A percentile compares a stretch with the other conserved stretches of the same genome.
Conservation (phyloP, 2,113 vertebrate species). For the Atherinomorus stipes region DNA sequence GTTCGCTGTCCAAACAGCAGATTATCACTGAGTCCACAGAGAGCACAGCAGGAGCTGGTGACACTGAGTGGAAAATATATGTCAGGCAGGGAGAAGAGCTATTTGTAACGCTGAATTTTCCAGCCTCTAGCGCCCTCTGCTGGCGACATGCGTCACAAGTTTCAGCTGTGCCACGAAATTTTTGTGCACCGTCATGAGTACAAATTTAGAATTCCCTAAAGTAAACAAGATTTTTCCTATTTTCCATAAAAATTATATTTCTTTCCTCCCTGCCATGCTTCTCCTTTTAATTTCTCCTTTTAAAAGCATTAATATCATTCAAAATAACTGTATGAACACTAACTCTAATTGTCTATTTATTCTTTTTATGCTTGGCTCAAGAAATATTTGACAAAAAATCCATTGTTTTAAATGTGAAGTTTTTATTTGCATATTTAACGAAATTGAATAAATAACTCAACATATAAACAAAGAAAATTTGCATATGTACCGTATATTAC, state of each 20-base stretch:
- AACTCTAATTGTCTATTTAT: no score
- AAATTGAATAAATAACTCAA: no score
- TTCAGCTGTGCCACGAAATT: neutral
- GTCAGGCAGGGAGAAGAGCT: constrained; percentile 42
- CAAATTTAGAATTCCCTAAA: neutral
- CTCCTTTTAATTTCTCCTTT: no score
- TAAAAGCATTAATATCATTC: no score
- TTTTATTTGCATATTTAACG: no score
- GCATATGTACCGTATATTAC: no score
- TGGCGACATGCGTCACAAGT: constrained; percentile 29
- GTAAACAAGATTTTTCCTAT: neutral
- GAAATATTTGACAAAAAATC: no score
- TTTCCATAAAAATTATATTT: neutral
- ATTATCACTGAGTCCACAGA: constrained; percentile 28
- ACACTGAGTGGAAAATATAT: constrained; percentile 53
- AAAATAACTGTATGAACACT: no score
- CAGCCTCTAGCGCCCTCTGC: constrained; percentile 60
- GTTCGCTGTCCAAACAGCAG: constrained; percentile 33
- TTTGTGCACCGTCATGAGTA: neutral
- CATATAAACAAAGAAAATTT: no score
- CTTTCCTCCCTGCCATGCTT: no score
- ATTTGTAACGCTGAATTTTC: constrained; percentile 54
- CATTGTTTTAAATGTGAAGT: no score
- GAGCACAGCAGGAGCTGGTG: constrained; percentile 30
- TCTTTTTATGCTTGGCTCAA: no score